phyloP scores from a whole-genome alignment of 1,140 invertebrate genomes.

The Apocrypta bakeri region DNA sequence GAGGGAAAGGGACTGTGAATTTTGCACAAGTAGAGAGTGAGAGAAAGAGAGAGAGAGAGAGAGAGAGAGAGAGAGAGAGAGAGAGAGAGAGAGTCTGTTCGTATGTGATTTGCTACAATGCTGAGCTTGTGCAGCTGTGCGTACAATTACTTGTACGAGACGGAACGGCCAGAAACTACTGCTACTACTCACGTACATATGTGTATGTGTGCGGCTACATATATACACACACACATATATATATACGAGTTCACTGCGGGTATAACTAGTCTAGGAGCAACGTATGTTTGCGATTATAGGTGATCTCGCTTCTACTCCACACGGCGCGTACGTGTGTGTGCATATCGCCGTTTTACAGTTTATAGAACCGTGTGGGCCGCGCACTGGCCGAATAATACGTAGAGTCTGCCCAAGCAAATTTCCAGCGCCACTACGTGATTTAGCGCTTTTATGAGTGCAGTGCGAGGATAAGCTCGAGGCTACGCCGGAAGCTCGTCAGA shows the following conservation, averaged over 20 bases:
- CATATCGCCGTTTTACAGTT: background rate
- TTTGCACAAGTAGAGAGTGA: too few species aligned
- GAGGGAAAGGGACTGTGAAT: too few species aligned
- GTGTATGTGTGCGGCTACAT: background rate
- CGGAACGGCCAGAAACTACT: background rate
- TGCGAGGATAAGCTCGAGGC: conserved; percentile 22
- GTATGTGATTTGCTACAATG: conserved; percentile 10
- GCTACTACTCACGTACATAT: too few species aligned
- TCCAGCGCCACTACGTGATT: conserved; percentile 46
- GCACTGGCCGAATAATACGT: background rate
- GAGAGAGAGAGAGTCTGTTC: too few species aligned
- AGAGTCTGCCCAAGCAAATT: conserved; percentile 25
- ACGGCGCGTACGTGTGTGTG: background rate
- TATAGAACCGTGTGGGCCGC: too few species aligned
- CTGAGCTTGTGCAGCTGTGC: conserved; percentile 36
- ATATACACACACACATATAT: background rate
- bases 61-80: too few species aligned
- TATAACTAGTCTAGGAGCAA: background rate
- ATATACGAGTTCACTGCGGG: too few species aligned
- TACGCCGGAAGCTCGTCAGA: conserved; percentile 45
- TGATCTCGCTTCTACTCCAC: background rate
- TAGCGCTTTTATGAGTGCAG: conserved; percentile 44
- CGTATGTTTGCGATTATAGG: too few species aligned
- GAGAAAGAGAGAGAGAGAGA: too few species aligned
- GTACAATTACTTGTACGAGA: conserved; percentile 37